These are phyloP conservation scores for Drosophila birchii DNA, from an alignment of 2,888 invertebrate genomes.

Conservation along the genomic window DNA sequence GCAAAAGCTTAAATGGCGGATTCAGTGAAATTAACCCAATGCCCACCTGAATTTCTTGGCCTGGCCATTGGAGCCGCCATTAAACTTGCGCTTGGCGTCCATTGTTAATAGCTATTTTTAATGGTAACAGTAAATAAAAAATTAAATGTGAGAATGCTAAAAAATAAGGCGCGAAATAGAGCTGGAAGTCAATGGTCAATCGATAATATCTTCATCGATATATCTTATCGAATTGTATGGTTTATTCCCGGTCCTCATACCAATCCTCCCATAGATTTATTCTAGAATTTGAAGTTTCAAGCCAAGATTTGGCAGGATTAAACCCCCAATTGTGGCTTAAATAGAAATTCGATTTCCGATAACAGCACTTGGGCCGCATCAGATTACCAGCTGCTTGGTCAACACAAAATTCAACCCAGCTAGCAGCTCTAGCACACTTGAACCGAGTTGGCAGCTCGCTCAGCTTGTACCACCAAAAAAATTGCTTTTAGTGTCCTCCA, in stretches of 20 bases:
- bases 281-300: rapidly evolving
- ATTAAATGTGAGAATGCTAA: slow-evolving; percentile 26
- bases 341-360: background rate
- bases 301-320: background rate
- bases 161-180: slow-evolving; percentile 46
- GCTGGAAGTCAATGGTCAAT: background rate
- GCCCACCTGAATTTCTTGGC: slow-evolving; percentile 75
- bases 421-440: slow-evolving; percentile 2
- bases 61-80: slow-evolving; percentile 57
- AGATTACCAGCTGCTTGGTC: slow-evolving; percentile 9
- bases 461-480: slow-evolving; percentile 39
- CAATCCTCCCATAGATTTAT: background rate
- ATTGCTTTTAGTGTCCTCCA: slow-evolving; percentile 25
- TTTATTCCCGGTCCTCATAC: background rate
- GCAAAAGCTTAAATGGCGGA: background rate
- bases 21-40: background rate
- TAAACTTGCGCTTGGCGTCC: slow-evolving; percentile 69
- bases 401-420: slow-evolving; percentile 6
- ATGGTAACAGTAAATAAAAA: background rate
- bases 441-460: slow-evolving; percentile 23
- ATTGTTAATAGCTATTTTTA: slow-evolving; percentile 32
- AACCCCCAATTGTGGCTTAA: no score
- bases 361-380: background rate
- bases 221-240: background rate
- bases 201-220: background rate